A percentile compares a stretch with the other conserved stretches of the same genome.
Evolutionary conservation across 2,888 invertebrate species (phyloP).

Genomic region (Pherbina coryleti): DNA sequence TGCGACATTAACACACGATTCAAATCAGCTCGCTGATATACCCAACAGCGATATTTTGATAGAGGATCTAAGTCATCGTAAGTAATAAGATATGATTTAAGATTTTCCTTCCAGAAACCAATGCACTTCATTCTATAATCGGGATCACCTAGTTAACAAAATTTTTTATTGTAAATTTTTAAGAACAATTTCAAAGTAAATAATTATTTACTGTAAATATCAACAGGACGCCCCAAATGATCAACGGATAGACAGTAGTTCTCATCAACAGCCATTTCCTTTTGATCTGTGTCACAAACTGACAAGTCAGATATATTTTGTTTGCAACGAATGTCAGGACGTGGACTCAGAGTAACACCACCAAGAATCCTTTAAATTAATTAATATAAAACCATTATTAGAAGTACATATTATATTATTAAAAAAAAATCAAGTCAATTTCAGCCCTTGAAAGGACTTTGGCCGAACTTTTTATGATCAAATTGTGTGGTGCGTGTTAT

Average conservation of each 20-base stretch:
- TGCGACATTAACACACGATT: constrained; percentile 87
- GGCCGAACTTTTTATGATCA: no score
- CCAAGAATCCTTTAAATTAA: constrained; percentile 82
- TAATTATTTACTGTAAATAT: constrained; percentile 79
- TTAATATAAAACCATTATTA: not conserved
- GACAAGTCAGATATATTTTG: constrained; percentile 95
- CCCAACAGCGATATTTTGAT: constrained; percentile 97
- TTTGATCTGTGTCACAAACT: constrained; percentile 95
- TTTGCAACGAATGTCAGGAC: constrained; percentile 93
- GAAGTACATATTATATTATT: not conserved
- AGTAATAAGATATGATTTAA: constrained; percentile 95
- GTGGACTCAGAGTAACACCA: constrained; percentile 93
- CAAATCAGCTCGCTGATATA: constrained; percentile 94
- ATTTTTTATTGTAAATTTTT: not conserved
- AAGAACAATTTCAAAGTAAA: constrained; percentile 25
- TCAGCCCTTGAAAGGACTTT: no score
- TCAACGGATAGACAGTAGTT: constrained; percentile 97
- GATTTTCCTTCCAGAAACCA: constrained; percentile 97
- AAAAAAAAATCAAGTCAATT: no score
- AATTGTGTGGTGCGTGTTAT: no score
- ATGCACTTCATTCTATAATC: constrained; percentile 98
- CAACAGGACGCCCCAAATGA: constrained; percentile 92
- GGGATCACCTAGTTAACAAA: constrained; percentile 74
- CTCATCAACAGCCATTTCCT: constrained; percentile 93
- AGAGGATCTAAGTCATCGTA: constrained; percentile 96